phyloP scores from a whole-genome alignment of 2,888 invertebrate genomes.

The Drosophila prostipennis region DNA sequence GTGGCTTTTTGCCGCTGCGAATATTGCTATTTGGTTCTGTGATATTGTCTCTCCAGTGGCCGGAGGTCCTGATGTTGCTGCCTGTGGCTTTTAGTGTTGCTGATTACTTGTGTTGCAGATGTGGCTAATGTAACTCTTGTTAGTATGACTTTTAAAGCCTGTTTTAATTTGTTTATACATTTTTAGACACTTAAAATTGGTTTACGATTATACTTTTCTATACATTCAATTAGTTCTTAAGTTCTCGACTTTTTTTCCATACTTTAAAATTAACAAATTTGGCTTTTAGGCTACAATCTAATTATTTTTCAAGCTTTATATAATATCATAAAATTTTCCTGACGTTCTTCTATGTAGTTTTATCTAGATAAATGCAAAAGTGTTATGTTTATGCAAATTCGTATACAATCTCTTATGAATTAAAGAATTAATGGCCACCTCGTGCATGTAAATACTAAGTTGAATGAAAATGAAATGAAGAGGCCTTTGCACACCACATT shows the following conservation, averaged over 20 bases:
- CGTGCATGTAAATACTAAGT: constrained; percentile 3
- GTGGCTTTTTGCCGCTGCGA: background rate
- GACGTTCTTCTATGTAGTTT: too few species aligned
- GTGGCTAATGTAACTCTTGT: background rate
- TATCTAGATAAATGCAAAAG: too few species aligned
- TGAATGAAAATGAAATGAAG: background rate
- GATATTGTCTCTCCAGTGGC: constrained; percentile 2
- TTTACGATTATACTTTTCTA: too few species aligned
- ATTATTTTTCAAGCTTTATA: too few species aligned
- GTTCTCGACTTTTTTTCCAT: too few species aligned
- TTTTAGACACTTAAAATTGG: too few species aligned
- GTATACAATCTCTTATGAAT: background rate
- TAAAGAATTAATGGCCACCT: constrained; percentile 5
- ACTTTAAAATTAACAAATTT: too few species aligned
- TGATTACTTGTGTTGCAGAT: constrained; percentile 11
- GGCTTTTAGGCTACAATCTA: too few species aligned
- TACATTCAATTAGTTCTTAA: too few species aligned
- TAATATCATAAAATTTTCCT: too few species aligned
- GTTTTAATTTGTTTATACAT: background rate
- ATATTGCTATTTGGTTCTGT: background rate
- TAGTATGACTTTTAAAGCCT: background rate
- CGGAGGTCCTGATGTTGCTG: constrained; percentile 5
- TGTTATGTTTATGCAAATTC: background rate
- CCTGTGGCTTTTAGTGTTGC: constrained; percentile 6
- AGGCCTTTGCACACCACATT: constrained; percentile 9